Evolutionary conservation across 92 coral and sea anemone genomes (phyloP).

Genomic region (Hydrozoanthus gracilis): DNA sequence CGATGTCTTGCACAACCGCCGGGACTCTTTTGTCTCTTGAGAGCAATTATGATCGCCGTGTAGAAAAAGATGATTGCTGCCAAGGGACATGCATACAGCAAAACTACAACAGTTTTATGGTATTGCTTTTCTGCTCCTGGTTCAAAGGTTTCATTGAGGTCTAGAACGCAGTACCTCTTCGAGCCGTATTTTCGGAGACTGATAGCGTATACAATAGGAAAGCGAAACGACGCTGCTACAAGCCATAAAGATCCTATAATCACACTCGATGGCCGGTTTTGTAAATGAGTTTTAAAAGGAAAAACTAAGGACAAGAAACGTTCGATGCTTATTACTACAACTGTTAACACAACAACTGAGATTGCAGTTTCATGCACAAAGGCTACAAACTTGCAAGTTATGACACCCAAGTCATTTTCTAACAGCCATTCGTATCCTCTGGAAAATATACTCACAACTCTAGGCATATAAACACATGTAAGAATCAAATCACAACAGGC

Average conservation of each 20-base stretch:
- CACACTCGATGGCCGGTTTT: conserved; percentile 38
- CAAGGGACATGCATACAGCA: conserved; percentile 65
- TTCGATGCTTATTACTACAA: conserved; percentile 70
- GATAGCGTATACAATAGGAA: conserved; percentile 61
- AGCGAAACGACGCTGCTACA: conserved; percentile 53
- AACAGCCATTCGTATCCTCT: conserved; percentile 69
- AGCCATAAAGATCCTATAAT: conserved; percentile 58
- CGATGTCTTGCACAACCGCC: conserved; percentile 29
- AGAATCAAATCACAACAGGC: conserved; percentile 66
- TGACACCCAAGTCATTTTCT: conserved; percentile 40
- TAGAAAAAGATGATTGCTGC: conserved; percentile 53
- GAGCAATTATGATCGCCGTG: conserved; percentile 55
- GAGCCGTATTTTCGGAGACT: conserved; percentile 22
- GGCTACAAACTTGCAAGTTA: conserved; percentile 57
- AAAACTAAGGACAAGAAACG: conserved; percentile 70
- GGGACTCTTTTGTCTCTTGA: conserved; percentile 42
- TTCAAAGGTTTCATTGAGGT: conserved; percentile 45
- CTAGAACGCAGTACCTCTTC: conserved; percentile 46
- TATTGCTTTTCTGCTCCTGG: conserved; percentile 59
- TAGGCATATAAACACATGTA: conserved; percentile 71
- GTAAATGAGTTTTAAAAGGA: conserved; percentile 54
- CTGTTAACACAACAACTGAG: conserved; percentile 60
- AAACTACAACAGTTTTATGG: conserved; percentile 48
- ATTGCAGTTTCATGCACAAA: conserved; percentile 59
- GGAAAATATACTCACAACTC: conserved; percentile 60